Conservation (phyloP, 2,797 vertebrate genomes). For the Gadopsis bispinosus region DNA sequence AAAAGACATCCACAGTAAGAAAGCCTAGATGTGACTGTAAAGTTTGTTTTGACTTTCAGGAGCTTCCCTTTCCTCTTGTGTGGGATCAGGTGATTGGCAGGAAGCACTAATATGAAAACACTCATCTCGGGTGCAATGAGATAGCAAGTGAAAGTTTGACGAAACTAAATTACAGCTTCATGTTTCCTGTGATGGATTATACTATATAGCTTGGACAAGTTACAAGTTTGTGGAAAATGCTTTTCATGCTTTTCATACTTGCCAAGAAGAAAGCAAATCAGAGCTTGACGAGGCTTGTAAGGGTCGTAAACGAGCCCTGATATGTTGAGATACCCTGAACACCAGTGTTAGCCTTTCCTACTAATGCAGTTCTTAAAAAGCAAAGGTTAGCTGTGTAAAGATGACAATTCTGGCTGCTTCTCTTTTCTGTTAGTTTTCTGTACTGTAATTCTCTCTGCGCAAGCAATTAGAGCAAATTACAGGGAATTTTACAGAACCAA, state of each 20-base stretch:
- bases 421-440: not conserved
- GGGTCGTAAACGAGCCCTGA: not conserved
- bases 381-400: not conserved
- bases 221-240: not conserved
- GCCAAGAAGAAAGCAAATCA: not conserved
- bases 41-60: not conserved
- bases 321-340: slow-evolving; percentile 3
- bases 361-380: not conserved
- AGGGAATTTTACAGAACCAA: slow-evolving; percentile 5
- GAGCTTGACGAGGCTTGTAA: not conserved
- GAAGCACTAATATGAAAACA: slow-evolving; percentile 6
- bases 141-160: not conserved
- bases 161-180: not conserved
- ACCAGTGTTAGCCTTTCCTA: not conserved
- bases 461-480: not conserved
- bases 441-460: not conserved
- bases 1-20: not conserved
- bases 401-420: not conserved
- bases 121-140: not conserved
- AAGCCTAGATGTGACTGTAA: not conserved
- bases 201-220: not conserved
- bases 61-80: not conserved
- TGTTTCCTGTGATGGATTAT: slow-evolving; percentile 14
- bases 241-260: not conserved
- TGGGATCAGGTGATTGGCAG: slow-evolving; percentile 11